These are phyloP conservation scores for Phthorimaea operculella DNA, from an alignment of 1,140 invertebrate species.

Conservation along the genomic window DNA sequence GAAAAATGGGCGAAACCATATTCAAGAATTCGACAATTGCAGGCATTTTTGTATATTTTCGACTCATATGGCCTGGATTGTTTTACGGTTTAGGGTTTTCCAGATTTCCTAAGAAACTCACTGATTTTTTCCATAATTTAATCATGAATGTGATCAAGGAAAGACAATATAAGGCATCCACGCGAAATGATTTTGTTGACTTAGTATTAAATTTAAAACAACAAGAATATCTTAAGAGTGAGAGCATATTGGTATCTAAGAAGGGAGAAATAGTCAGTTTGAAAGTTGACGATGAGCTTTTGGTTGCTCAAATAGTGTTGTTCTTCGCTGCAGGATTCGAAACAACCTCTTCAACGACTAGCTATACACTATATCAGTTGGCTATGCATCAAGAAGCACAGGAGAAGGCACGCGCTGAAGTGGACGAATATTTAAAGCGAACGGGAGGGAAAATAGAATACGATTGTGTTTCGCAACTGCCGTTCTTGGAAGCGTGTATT, in stretches of 20 bases:
- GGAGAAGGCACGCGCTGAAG: constrained; percentile 64
- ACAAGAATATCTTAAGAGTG: constrained; percentile 15
- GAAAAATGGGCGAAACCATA: constrained; percentile 44
- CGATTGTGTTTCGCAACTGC: constrained; percentile 51
- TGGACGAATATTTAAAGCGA: constrained; percentile 46
- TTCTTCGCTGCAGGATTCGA: constrained; percentile 74
- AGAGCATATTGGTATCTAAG: constrained; percentile 16
- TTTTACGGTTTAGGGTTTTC: constrained; percentile 21
- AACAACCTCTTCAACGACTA: constrained; percentile 58
- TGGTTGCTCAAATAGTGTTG: constrained; percentile 72
- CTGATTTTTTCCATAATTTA: constrained; percentile 14
- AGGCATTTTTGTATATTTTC: constrained; percentile 4
- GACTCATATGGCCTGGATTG: constrained; percentile 19
- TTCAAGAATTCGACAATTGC: constrained; percentile 12
- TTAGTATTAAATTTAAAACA: constrained; percentile 20
- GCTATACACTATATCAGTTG: constrained; percentile 65
- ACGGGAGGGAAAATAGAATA: constrained; percentile 40
- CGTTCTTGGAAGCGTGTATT: constrained; percentile 27
- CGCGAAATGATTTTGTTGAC: constrained; percentile 26
- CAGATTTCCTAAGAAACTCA: constrained; percentile 2
- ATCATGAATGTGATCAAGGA: constrained; percentile 14
- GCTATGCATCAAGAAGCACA: constrained; percentile 58
- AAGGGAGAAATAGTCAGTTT: constrained; percentile 6
- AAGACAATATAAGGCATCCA: constrained; percentile 12
- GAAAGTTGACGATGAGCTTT: constrained; percentile 49